Conservation (phyloP, 2,797 vertebrate genomes). For the Urosaurus nigricauda region DNA sequence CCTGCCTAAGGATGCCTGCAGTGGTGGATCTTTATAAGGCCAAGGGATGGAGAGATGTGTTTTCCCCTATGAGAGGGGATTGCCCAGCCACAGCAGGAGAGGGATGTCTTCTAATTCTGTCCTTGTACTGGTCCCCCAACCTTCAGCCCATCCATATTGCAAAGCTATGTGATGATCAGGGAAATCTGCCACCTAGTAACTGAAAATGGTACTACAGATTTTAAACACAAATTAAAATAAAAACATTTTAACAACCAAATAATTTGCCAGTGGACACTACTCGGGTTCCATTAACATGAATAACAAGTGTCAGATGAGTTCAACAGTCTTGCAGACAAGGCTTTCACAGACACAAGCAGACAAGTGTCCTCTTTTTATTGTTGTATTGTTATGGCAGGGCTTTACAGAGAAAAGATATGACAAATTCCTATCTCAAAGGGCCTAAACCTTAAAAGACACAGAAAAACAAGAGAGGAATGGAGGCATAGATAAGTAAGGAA, state of each 20-base stretch:
- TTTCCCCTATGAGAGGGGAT: too few species aligned
- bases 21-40: not conserved
- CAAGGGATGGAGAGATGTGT: not conserved
- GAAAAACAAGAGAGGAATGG: not conserved
- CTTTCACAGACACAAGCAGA: not conserved
- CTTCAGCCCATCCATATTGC: not conserved
- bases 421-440: not conserved
- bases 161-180: not conserved
- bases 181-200: not conserved
- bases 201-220: not conserved
- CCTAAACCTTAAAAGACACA: not conserved
- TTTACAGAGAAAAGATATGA: not conserved
- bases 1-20: not conserved
- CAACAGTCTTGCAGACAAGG: not conserved
- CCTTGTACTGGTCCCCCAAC: not conserved
- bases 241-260: not conserved
- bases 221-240: not conserved
- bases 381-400: not conserved
- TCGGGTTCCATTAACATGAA: not conserved
- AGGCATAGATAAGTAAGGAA: not conserved
- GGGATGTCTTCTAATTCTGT: not conserved
- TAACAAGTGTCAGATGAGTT: not conserved
- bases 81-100: too few species aligned
- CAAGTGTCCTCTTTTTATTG: not conserved
- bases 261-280: not conserved